These are phyloP conservation scores for Syrmaticus mikado DNA, from an alignment of 2,113 vertebrate genomes.

Conservation along the genomic window DNA sequence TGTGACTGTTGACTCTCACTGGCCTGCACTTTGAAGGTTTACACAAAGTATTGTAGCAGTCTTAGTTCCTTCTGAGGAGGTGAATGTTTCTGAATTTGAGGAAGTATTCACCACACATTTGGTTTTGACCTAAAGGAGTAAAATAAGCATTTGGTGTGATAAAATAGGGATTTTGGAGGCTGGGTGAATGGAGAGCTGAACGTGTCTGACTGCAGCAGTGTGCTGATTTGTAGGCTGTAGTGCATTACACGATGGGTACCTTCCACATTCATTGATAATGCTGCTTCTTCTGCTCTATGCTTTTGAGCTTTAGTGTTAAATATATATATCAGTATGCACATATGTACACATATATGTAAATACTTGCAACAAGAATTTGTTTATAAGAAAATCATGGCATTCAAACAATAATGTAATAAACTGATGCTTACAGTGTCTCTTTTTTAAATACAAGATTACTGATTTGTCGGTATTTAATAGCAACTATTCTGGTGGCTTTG, in stretches of 20 bases:
- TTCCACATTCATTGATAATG: constrained; percentile 14
- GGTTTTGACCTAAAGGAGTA: background rate
- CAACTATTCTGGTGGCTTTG: background rate
- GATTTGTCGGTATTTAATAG: background rate
- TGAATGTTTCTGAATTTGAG: background rate
- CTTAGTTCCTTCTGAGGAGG: background rate
- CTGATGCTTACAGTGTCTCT: background rate
- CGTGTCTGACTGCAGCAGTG: background rate
- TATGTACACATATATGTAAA: no score
- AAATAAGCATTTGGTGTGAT: background rate
- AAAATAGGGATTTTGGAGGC: background rate
- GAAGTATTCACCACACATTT: background rate
- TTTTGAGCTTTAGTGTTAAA: background rate
- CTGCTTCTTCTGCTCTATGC: background rate
- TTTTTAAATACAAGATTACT: background rate
- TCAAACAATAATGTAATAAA: background rate
- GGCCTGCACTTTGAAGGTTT: background rate
- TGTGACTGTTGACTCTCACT: background rate
- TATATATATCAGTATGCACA: background rate
- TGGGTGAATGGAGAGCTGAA: background rate
- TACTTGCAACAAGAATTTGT: background rate
- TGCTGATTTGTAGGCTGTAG: background rate
- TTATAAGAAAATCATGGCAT: background rate
- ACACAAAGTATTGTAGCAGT: background rate
- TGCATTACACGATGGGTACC: background rate